A percentile compares a stretch with the other conserved stretches of the same genome.
Conservation (phyloP, 2,113 vertebrate species). For the Nymphicus hollandicus region DNA sequence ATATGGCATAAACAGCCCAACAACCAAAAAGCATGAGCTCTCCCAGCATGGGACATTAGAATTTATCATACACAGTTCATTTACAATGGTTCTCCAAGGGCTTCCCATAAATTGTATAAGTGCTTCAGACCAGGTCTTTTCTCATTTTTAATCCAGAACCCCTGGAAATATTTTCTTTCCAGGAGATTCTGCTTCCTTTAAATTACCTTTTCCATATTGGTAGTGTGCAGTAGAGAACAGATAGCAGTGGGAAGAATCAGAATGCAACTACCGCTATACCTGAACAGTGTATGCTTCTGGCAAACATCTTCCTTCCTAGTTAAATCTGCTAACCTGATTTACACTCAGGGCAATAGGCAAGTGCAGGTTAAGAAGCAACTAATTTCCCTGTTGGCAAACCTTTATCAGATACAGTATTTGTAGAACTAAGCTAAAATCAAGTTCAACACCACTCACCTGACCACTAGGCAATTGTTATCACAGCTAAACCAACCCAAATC, state of each 20-base stretch:
- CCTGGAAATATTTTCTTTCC: background rate
- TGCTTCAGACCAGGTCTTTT: background rate
- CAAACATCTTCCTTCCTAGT: background rate
- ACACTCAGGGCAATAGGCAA: background rate
- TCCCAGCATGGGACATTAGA: background rate
- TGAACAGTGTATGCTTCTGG: background rate
- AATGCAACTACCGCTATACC: background rate
- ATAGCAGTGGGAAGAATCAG: background rate
- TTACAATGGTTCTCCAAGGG: background rate
- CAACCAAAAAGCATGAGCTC: background rate
- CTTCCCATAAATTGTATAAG: background rate
- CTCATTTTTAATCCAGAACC: background rate
- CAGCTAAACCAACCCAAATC: background rate
- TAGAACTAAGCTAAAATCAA: background rate
- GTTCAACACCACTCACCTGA: background rate
- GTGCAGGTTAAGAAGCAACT: background rate
- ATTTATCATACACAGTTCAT: background rate
- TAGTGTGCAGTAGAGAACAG: background rate
- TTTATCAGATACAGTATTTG: background rate
- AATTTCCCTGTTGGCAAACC: background rate
- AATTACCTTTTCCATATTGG: background rate
- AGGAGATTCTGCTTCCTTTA: background rate
- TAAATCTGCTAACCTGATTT: background rate
- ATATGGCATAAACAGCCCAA: background rate
- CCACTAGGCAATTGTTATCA: background rate